These are phyloP conservation scores for Actenoides hombroni DNA, from an alignment of 2,113 vertebrate species.

Conservation along the genomic window DNA sequence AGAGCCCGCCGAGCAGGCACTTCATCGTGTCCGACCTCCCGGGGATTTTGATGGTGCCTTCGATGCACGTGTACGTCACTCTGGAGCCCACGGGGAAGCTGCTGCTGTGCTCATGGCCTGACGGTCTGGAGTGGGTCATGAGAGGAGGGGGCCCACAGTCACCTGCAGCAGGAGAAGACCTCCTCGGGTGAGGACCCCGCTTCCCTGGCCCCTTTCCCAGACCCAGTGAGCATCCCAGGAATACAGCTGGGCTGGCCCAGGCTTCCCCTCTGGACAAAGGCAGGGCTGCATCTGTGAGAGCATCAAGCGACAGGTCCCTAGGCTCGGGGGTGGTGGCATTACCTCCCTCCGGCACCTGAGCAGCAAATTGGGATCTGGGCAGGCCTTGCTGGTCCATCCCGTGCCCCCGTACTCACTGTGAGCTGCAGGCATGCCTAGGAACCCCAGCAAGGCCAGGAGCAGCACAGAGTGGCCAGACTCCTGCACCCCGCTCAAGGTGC, in stretches of 20 bases:
- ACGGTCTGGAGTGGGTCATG: not conserved
- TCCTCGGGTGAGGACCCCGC: not conserved
- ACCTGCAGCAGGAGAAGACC: not conserved
- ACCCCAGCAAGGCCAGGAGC: slow-evolving; percentile 20
- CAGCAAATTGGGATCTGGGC: not conserved
- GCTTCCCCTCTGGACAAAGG: not conserved
- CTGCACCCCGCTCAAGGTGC: accelerated
- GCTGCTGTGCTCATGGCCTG: accelerated
- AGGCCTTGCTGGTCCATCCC: not conserved
- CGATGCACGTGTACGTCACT: not conserved
- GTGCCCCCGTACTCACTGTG: not conserved
- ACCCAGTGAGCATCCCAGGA: not conserved
- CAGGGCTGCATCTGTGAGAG: not conserved
- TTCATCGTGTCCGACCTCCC: not conserved
- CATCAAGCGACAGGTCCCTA: not conserved
- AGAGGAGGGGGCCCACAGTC: slow-evolving; percentile 52
- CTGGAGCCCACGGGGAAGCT: not conserved
- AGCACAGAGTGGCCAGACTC: accelerated
- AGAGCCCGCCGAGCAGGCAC: not conserved
- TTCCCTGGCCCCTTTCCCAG: not conserved
- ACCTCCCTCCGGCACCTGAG: not conserved
- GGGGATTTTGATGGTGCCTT: not conserved
- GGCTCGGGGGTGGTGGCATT: not conserved
- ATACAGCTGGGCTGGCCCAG: not conserved
- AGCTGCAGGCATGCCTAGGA: not conserved